Conservation (phyloP, 2,797 vertebrate species). For the Anniella stebbinsi region DNA sequence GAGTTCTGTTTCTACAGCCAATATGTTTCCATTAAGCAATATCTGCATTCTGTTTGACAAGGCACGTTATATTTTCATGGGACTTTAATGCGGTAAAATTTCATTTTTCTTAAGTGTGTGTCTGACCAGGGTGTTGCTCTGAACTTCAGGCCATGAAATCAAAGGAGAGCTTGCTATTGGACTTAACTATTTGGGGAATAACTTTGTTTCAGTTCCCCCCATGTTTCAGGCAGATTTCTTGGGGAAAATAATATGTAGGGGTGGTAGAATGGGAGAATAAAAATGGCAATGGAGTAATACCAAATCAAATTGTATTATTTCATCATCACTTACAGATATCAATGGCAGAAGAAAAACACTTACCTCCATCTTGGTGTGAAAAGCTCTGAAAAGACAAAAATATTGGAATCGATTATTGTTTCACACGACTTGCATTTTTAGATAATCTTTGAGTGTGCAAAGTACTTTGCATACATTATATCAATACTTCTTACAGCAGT, state of each 20-base stretch:
- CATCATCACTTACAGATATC: neutral
- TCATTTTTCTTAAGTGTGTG: neutral
- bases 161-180: neutral
- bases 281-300: constrained; percentile 18
- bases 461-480: neutral
- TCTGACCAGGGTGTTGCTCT: neutral
- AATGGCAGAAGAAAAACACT: constrained; percentile 60
- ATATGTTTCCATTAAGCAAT: constrained; percentile 29
- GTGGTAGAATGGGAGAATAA: constrained; percentile 19
- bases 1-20: constrained; percentile 3
- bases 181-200: neutral
- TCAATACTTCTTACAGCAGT: neutral
- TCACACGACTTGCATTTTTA: neutral
- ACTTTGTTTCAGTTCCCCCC: neutral
- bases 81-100: neutral
- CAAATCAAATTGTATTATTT: constrained; percentile 20
- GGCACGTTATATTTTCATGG: neutral
- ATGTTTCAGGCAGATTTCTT: neutral
- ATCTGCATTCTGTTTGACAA: neutral
- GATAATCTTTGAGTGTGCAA: neutral
- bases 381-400: constrained; percentile 87
- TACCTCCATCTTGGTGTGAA: constrained; percentile 91
- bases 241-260: neutral
- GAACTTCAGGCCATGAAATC: neutral
- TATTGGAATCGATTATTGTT: constrained; percentile 50